Evolutionary conservation across 2,888 invertebrate genomes (phyloP).

Genomic region (Dryobota labecula): DNA sequence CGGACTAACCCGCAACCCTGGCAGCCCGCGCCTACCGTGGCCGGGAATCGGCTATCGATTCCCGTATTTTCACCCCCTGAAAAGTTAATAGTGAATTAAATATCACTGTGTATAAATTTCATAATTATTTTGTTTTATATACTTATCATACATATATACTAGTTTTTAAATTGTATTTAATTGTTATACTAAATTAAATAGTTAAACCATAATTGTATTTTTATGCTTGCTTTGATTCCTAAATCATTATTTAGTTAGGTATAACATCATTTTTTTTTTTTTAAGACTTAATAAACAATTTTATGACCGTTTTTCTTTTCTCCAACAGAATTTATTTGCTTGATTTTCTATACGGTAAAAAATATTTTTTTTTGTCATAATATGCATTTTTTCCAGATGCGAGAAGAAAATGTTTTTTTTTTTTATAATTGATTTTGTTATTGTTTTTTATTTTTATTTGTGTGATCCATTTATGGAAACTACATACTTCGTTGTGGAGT

Average conservation of each 20-base stretch:
- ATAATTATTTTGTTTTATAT: neutral
- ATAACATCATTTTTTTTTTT: neutral
- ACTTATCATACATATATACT: too few species aligned
- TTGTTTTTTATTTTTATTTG: conserved; percentile 35
- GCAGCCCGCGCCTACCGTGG: too few species aligned
- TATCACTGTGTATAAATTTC: neutral
- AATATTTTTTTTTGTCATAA: neutral
- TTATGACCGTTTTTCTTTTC: neutral
- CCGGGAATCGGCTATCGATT: too few species aligned
- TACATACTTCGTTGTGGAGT: conserved; percentile 66
- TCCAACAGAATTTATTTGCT: neutral
- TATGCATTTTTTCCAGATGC: neutral
- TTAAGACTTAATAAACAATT: neutral
- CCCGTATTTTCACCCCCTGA: too few species aligned
- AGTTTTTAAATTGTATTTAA: neutral
- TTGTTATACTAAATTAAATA: conserved; percentile 10
- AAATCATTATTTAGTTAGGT: neutral
- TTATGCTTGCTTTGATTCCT: neutral
- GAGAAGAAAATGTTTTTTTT: neutral
- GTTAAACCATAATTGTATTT: neutral
- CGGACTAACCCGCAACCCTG: too few species aligned
- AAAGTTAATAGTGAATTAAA: too few species aligned
- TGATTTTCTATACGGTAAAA: neutral
- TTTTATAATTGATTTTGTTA: conserved; percentile 28
- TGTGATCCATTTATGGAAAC: conserved; percentile 38